phyloP scores from a whole-genome alignment of 2,797 vertebrate genomes.

The Zalophus californianus region DNA sequence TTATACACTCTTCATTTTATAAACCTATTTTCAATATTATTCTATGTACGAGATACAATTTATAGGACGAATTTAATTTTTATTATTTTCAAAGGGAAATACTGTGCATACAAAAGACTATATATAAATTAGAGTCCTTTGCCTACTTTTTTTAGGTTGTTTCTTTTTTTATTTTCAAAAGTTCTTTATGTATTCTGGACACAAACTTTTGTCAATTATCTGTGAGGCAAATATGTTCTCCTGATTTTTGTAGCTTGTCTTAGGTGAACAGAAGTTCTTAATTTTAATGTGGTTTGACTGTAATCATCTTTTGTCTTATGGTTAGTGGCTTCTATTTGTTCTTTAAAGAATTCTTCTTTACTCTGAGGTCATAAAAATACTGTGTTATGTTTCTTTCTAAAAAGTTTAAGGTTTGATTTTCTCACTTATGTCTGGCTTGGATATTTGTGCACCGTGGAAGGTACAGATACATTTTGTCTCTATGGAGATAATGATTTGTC shows the following conservation, averaged over 20 bases:
- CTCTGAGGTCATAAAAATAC: neutral
- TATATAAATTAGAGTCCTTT: neutral
- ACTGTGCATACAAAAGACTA: neutral
- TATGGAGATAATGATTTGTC: neutral
- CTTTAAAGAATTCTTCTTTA: neutral
- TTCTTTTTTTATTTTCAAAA: neutral
- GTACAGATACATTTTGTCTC: neutral
- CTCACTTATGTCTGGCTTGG: neutral
- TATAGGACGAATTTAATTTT: neutral
- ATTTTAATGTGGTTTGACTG: conserved; percentile 8
- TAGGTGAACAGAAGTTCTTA: neutral
- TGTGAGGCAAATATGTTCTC: neutral
- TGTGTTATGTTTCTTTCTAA: neutral
- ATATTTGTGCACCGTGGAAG: neutral
- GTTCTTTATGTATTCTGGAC: neutral
- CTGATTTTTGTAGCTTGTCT: neutral
- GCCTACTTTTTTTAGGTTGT: neutral
- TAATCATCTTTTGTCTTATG: neutral
- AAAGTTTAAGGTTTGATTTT: neutral
- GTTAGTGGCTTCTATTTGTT: neutral
- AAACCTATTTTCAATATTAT: neutral
- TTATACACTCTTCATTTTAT: neutral
- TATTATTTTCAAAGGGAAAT: conserved; percentile 17
- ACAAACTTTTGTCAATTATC: neutral
- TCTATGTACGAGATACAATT: neutral